Percentiles rank a stretch among this genome's conserved stretches.
phyloP scores from a whole-genome alignment of 2,797 vertebrate genomes.

The Fratercula arctica region DNA sequence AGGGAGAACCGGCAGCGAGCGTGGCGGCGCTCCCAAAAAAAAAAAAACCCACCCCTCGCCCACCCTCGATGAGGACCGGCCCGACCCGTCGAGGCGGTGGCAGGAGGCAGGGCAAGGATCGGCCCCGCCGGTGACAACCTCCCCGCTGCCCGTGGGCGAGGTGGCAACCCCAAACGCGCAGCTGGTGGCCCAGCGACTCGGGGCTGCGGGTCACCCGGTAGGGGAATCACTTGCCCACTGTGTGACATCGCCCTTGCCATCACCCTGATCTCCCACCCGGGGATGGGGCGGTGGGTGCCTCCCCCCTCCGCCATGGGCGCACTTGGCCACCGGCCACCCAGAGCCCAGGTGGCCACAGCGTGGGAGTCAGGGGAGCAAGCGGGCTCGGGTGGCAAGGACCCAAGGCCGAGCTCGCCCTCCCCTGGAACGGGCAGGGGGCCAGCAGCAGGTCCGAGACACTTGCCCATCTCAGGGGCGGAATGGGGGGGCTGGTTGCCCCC shows the following conservation, averaged over 20 bases:
- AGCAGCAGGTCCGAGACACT: not conserved
- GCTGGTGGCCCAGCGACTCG: no score
- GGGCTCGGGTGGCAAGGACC: not conserved
- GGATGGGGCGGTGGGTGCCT: not conserved
- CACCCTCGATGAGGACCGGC: not conserved
- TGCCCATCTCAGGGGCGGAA: no score
- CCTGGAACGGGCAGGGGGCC: not conserved
- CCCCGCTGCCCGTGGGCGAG: not conserved
- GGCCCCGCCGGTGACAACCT: not conserved
- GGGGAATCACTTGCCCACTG: not conserved
- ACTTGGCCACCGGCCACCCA: not conserved
- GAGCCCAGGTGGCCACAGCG: not conserved
- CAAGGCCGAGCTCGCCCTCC: not conserved
- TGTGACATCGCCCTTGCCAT: no score
- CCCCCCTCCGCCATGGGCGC: no score
- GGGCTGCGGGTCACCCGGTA: not conserved
- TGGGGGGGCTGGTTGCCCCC: not conserved
- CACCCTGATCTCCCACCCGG: no score
- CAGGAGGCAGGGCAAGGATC: not conserved
- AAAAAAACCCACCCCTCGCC: not conserved
- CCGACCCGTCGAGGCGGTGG: not conserved
- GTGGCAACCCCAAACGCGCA: accelerated
- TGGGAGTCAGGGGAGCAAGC: no score
- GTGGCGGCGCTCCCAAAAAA: not conserved
- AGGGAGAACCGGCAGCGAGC: not conserved